Conservation (phyloP, 2,888 invertebrate species). For the Panopea generosa region DNA sequence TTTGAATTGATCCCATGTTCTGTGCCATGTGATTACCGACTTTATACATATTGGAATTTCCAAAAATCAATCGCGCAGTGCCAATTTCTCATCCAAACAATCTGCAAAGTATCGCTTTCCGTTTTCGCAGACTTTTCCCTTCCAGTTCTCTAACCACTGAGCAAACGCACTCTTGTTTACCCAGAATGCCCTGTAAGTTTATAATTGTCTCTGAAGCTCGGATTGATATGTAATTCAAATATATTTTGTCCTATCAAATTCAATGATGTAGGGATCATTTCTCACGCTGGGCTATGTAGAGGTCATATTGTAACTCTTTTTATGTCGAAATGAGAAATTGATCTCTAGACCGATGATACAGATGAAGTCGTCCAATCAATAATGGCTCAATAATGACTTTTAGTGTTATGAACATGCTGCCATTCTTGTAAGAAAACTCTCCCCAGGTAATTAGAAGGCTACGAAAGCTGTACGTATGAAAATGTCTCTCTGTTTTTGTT, state of each 20-base stretch:
- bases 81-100: slow-evolving; percentile 27
- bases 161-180: slow-evolving; percentile 16
- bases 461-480: no score
- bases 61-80: slow-evolving; percentile 29
- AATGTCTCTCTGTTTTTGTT: no score
- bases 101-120: slow-evolving; percentile 26
- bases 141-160: slow-evolving; percentile 10
- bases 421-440: no score
- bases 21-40: no score
- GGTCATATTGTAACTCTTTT: no score
- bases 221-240: slow-evolving; percentile 29
- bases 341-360: no score
- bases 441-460: no score
- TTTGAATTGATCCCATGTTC: no score
- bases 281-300: slow-evolving; percentile 6
- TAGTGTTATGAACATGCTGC: no score
- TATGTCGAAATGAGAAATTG: no score
- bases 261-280: slow-evolving; percentile 6
- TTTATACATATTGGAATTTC: slow-evolving; percentile 17
- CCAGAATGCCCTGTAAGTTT: slow-evolving; percentile 9
- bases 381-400: no score
- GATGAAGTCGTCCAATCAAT: no score
- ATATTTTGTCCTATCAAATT: slow-evolving; percentile 22
- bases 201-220: slow-evolving; percentile 8
- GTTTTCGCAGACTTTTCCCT: slow-evolving; percentile 7